Base-by-base conservation (phyloP, 2,797 vertebrate genomes). In the Benthosema pterotum region DNA sequence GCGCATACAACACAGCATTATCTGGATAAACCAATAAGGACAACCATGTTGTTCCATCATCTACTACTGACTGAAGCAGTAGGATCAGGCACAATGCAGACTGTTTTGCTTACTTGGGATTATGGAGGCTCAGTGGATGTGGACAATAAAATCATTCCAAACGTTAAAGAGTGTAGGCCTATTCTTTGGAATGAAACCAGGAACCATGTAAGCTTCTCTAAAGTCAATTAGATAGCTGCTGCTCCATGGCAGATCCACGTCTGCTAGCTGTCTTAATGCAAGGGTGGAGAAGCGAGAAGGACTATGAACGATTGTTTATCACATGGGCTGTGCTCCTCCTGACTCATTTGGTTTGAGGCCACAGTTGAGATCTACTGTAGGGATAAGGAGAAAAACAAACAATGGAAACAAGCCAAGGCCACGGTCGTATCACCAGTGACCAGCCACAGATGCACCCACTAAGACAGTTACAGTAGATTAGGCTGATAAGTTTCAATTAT, bases 291-390 rank as follows among this genome's bases (percentile, higher is more conserved):
- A 69, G 62, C 72, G 74, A 77, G 72, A 51, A 69, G 62, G 54
- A 60, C 52, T n/a, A 17, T 64, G 61, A 58, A 72, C 68, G 74
- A 77, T 67, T 69, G 73, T 83, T 79, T 79, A 77, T 83, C 69
- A 47, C 49, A 53, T 48, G 61, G 61, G 42, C 64, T 61, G 64
- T 57, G 49, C 50, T 22, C 55, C 57, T 57, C 55, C 57, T 57
- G 48, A 75, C 61, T 75, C 52, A 61, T 69, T 68, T 71, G 61
- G 72, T 68, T 72, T 63, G 43, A 52, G 67, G 52, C 63, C 66
- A 76, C 67, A 59, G 65, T 74, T 77, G 62, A 79, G 72, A 77
- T 77, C 52, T 50, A 64, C 49, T 77, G 59, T 43, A 68, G 38
- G 19, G 71, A 75, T 79, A 72, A 77, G 65, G 65, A 68, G 47